Base-by-base conservation (phyloP, 92 coral and sea anemone genomes). In the Hydrozoanthus gracilis region DNA sequence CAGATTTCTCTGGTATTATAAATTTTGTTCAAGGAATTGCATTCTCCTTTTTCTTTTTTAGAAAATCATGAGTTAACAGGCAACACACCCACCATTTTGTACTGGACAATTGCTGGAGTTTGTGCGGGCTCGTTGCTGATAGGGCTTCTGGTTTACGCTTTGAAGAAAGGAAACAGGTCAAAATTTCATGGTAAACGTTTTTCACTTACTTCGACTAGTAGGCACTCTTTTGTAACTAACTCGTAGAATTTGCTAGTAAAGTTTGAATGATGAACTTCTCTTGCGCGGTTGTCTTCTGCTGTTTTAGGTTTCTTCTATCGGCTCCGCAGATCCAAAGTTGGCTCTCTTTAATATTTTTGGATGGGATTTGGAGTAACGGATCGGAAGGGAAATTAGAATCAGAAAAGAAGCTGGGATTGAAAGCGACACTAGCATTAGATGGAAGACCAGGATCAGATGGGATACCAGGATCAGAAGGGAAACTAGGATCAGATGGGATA, bases 51-150 rank as follows among this genome's bases (percentile, higher is more conserved):
- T 79, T 8, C 45, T 61, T 71, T 62, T 62, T 71, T 45, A 7
- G 1, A 18, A 9, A 55, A 46, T 9, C 72, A 60, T 11, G 73
- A 62, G 39, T 45, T 47, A 56, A 18, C 14, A n/a, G 5, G 47
- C 15, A 64, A 7, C 45, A 27, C 3, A 7, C 84, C 73, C 45
- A 8, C 60, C 9, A 46, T 62, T 46, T 9, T 18, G 73, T 79
- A 64, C 18, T 79, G 84, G 44, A 79, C 61, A 79, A 16, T 46
- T 73, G 73, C 84, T 56, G 84, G 84, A 8, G 84, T 65, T 15
- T 62, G 62, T 5, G 71, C 84, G 3, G 84, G 84, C 84, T 6
- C 56, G 6, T 20, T 79, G 46, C 10, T 79, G 45, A 46, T 79
- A 20, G 84, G 73, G 8, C 84, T 79, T n/a, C 73, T 64, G 51